Evolutionary conservation across 2,797 vertebrate species (phyloP).

Genomic region (Girardinus metallicus): DNA sequence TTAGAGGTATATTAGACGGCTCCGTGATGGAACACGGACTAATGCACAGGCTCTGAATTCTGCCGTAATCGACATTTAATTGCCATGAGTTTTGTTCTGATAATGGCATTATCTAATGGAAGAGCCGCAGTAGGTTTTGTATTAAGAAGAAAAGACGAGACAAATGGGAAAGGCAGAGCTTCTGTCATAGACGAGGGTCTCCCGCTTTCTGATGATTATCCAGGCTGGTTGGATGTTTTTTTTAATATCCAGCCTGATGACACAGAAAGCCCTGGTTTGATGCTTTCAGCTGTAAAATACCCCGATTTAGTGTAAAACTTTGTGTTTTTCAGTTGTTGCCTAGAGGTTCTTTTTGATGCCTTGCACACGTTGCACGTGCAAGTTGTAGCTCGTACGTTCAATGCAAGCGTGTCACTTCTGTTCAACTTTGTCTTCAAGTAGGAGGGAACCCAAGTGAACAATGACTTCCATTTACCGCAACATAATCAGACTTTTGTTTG

Average conservation of each 20-base stretch:
- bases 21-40: slow-evolving; percentile 67
- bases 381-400: not conserved
- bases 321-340: slow-evolving; percentile 18
- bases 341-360: slow-evolving; percentile 7
- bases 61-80: slow-evolving; percentile 78
- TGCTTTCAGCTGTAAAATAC: slow-evolving; percentile 33
- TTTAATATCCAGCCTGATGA: slow-evolving; percentile 4
- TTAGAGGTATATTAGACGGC: slow-evolving; percentile 80
- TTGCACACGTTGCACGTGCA: not conserved
- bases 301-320: slow-evolving; percentile 21
- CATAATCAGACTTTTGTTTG: not conserved
- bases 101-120: slow-evolving; percentile 78
- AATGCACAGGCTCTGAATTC: slow-evolving; percentile 77
- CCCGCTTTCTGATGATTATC: slow-evolving; percentile 35
- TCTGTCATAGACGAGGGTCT: slow-evolving; percentile 40
- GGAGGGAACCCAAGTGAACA: not conserved
- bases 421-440: not conserved
- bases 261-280: slow-evolving; percentile 26
- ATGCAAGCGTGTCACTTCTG: not conserved
- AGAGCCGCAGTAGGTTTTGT: slow-evolving; percentile 54
- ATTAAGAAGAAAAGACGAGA: slow-evolving; percentile 47
- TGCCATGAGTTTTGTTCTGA: slow-evolving; percentile 76
- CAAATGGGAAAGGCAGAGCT: slow-evolving; percentile 42
- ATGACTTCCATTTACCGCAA: not conserved
- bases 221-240: slow-evolving; percentile 12